Base-by-base conservation (phyloP, 2,888 invertebrate genomes). In the Phlogophora meticulosa region DNA sequence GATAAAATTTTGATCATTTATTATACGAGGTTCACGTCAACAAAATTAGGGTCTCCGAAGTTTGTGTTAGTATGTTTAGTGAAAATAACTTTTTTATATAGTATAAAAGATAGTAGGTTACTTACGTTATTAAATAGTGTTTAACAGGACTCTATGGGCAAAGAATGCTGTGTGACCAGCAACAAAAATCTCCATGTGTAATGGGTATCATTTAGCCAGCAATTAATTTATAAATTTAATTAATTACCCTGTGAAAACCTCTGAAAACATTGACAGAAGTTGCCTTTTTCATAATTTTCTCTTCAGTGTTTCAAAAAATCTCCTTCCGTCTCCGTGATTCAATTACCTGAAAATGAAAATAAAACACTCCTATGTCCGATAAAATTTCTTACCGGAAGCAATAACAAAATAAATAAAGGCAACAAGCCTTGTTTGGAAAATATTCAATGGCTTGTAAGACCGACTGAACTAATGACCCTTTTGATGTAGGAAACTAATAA, bases 1-100 rank as follows among this genome's bases (percentile, higher is more conserved):
- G 80, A 82, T 71, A 79, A 76, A 71, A 64, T 76, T 79, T 72
- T 68, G 64, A 45, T 55, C 58, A 79, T 81, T 79, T 79, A 81
- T 71, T 59, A 80, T 49, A 59, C 42, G 42, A 24, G 63, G 56
- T 68, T 56, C 38, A 43, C 65, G 79, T 69, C 52, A 66, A 36
- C 46, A 24, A 61, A 72, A 76, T 78, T 78, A 73, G 74, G 78
- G 61, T 57, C 59, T 65, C 20, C 40, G 40, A 52, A 74, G 65
- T 74, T 56, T 53, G 7, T 15, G n/a, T 24, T 38, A 11, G 13
- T 53, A n/a, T 49, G 17, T 64, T 56, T 51, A n/a, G 57, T 48
- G 17, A 43, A 46, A 52, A 22, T 42, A 46, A 40, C 28, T 5
- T 48, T 46, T 20, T 57, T 64, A 36, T 53, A 49, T 49, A 5